Conservation (phyloP, 2,113 vertebrate genomes). For the Cyphomyrus discorhynchus region DNA sequence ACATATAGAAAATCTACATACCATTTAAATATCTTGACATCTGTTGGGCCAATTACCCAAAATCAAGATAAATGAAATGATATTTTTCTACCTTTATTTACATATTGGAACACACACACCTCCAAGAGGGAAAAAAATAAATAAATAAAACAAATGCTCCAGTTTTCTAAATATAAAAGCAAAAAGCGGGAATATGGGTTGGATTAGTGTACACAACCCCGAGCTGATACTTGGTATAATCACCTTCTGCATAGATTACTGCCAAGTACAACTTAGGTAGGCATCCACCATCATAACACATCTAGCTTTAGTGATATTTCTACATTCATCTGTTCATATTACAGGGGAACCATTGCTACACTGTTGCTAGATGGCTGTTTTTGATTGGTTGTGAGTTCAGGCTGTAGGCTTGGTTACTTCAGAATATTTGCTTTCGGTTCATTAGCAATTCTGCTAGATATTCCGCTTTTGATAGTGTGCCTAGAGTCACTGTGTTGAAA, state of each 20-base stretch:
- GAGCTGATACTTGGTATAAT: neutral
- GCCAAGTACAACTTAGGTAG: neutral
- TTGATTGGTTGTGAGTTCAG: neutral
- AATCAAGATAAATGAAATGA: constrained; percentile 2
- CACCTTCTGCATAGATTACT: neutral
- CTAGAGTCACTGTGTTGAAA: neutral
- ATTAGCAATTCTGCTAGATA: neutral
- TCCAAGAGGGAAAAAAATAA: neutral
- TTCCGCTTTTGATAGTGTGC: neutral
- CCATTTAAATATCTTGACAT: neutral
- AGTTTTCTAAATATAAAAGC: constrained; percentile 7
- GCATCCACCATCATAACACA: neutral
- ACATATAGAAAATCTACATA: neutral
- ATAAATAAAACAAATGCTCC: neutral
- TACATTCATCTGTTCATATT: neutral
- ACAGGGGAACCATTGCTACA: neutral
- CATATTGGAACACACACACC: neutral
- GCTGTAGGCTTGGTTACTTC: neutral
- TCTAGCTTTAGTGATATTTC: neutral
- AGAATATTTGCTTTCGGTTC: neutral
- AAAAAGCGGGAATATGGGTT: neutral
- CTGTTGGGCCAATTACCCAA: neutral
- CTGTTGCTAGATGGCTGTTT: neutral
- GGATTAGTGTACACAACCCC: neutral
- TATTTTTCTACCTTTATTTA: constrained; percentile 3